phyloP scores from a whole-genome alignment of 2,888 invertebrate genomes.

The Pammene aurita region DNA sequence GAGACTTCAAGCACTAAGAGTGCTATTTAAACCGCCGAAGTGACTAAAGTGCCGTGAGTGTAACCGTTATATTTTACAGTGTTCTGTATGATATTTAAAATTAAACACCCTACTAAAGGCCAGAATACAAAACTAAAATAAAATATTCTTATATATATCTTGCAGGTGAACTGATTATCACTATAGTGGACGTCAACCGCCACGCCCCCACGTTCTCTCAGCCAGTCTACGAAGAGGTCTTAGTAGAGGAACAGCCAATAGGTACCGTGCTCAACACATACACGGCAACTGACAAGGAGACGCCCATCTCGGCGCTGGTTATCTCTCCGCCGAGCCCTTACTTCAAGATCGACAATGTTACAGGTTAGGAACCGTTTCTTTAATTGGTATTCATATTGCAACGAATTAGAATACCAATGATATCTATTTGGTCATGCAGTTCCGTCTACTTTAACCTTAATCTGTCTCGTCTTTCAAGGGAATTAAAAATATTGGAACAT shows the following conservation, averaged over 20 bases:
- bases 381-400: too few species aligned
- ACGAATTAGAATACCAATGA: too few species aligned
- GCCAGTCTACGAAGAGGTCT: conserved; percentile 69
- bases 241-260: conserved; percentile 92
- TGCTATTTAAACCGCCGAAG: too few species aligned
- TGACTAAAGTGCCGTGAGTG: too few species aligned
- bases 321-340: conserved; percentile 88
- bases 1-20: too few species aligned
- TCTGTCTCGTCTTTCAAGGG: too few species aligned
- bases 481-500: too few species aligned
- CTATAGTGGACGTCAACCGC: conserved; percentile 88
- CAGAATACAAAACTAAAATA: too few species aligned
- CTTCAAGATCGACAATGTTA: conserved; percentile 91
- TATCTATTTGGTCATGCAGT: too few species aligned
- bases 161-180: conserved; percentile 84
- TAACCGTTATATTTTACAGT: too few species aligned
- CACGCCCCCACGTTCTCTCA: conserved; percentile 83
- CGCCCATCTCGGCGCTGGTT: conserved; percentile 89
- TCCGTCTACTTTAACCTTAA: too few species aligned
- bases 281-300: conserved; percentile 91
- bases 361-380: conserved; percentile 78
- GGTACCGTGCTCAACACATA: conserved; percentile 91
- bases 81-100: background rate
- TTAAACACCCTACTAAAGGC: background rate
- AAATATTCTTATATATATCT: background rate